These are phyloP conservation scores for Papilio protenor DNA, from an alignment of 2,888 invertebrate genomes.

Conservation along the genomic window DNA sequence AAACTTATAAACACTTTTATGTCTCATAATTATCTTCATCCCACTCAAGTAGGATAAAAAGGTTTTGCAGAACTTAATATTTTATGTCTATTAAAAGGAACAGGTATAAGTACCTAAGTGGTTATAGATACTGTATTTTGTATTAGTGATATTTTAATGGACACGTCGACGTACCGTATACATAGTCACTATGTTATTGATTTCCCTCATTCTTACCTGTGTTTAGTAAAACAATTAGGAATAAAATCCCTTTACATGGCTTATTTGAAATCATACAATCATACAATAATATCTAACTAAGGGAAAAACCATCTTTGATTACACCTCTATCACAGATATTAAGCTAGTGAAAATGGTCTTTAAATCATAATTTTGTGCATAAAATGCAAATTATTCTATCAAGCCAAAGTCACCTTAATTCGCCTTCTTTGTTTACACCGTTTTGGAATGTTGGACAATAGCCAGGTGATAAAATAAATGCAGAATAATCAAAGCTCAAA, in stretches of 20 bases:
- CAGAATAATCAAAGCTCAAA: no score
- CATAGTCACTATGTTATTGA: not conserved
- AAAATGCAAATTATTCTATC: constrained; percentile 7
- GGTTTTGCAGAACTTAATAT: no score
- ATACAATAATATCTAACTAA: constrained; percentile 2
- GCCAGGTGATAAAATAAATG: constrained; percentile 15
- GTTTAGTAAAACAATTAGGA: constrained; percentile 30
- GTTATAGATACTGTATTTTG: not conserved
- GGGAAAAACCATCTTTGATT: not conserved
- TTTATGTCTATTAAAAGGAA: not conserved
- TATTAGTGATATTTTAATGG: not conserved
- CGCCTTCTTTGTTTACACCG: not conserved
- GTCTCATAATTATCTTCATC: no score
- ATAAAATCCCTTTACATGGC: constrained; percentile 21
- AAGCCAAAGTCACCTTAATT: constrained; percentile 23
- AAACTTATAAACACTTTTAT: no score
- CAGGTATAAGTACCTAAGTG: not conserved
- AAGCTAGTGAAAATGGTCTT: not conserved
- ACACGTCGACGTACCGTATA: not conserved
- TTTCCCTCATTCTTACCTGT: constrained; percentile 30
- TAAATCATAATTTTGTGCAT: not conserved
- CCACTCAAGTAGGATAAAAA: no score
- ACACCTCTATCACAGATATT: not conserved
- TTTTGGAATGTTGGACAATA: constrained; percentile 16
- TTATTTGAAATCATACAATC: constrained; percentile 1